Base-by-base conservation (phyloP, 2,113 vertebrate genomes). In the Origma solitaria region DNA sequence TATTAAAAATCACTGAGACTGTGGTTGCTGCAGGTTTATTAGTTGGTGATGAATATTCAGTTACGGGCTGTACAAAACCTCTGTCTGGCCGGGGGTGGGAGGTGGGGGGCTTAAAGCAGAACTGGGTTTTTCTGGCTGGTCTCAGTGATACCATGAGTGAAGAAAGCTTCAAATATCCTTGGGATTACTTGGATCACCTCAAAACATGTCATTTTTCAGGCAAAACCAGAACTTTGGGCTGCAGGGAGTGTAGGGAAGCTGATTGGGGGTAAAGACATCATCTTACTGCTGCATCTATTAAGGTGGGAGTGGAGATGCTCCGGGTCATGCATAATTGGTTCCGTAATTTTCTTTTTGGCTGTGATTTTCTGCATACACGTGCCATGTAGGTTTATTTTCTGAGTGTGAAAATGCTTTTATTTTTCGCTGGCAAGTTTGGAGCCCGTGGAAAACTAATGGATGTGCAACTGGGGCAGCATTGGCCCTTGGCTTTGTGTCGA, bases 41-140 rank as follows among this genome's bases (percentile, higher is more conserved):
- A 53, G 83, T 78, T 40, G 47, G 20, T 91, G 90, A 84, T 94
- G 80, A 92, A 82, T 94, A 80, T 89, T 97, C 78, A 86, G 70
- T 54, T 82, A 20, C 2, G 4, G 58, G 62, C 53, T 33, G 5
- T 25, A 60, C 42, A 73, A 86, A 95, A 75, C 71, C 71, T 49
- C 21, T 21, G 54, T 72, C 79, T 92, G 62, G 62, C 20, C 2
- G n/a, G 11, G 37, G 4, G 7, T 7, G 33, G 20, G 24, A 4
- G 3, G 7, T 5, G 3, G 4, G 8, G 14, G 7, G 22, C 25
- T 69, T 71, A 42, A 35, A 77, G n/a, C 38, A 45, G 53, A 90
- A 23, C 35, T 83, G 49, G 15, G 49, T 13, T 83, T 69, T 61
- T 51, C 33, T 66, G 38, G 1, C 51, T 73, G 83, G 8, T 66